These are phyloP conservation scores for Scaptomyza hsui DNA, from an alignment of 1,140 invertebrate species.

Conservation along the genomic window DNA sequence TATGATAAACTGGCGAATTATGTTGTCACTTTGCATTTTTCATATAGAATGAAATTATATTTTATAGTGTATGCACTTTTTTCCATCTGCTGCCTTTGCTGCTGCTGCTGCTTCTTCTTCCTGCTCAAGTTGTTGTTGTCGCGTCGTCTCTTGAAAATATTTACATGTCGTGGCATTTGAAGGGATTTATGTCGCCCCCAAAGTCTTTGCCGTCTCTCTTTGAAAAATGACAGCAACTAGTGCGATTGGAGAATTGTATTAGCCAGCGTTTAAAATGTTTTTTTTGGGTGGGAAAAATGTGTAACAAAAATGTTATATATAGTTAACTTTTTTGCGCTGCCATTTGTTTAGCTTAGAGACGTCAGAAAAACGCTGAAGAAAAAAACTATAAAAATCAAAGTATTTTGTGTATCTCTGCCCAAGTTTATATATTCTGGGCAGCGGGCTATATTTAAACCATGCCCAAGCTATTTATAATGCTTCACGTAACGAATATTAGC, in stretches of 20 bases:
- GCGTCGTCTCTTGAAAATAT: slow-evolving; percentile 63
- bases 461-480: slow-evolving; percentile 60
- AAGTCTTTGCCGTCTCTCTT: slow-evolving; percentile 47
- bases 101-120: slow-evolving; percentile 14
- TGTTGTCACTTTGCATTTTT: slow-evolving; percentile 84
- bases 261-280: slow-evolving; percentile 18
- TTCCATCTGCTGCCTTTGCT: background rate
- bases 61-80: slow-evolving; percentile 62
- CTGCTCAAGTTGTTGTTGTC: slow-evolving; percentile 24
- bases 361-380: slow-evolving; percentile 24
- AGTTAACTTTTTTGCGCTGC: slow-evolving; percentile 20
- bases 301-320: slow-evolving; percentile 7
- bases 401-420: slow-evolving; percentile 32
- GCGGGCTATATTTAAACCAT: slow-evolving; percentile 56
- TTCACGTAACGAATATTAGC: slow-evolving; percentile 74
- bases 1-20: slow-evolving; percentile 84
- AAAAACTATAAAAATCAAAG: slow-evolving; percentile 15
- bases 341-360: slow-evolving; percentile 63
- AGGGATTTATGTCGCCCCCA: slow-evolving; percentile 73
- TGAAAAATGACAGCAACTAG: slow-evolving; percentile 59
- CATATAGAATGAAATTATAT: slow-evolving; percentile 82
- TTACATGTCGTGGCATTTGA: slow-evolving; percentile 76
- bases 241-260: slow-evolving; percentile 50
- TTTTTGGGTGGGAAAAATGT: slow-evolving; percentile 11
- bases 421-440: slow-evolving; percentile 16